Conservation (phyloP, 2,113 vertebrate genomes). For the Pongo abelii region DNA sequence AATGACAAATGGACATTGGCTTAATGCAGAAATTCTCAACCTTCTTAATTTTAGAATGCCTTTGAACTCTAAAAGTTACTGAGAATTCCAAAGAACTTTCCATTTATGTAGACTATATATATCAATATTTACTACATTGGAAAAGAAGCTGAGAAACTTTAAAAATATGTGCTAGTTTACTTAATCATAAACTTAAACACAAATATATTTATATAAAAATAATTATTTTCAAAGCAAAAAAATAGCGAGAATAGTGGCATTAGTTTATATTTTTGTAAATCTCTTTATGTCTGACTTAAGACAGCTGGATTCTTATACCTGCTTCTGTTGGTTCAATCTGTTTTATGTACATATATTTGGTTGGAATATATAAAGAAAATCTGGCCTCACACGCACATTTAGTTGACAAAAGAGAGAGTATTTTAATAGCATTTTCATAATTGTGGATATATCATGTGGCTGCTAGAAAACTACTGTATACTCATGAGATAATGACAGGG, state of each 20-base stretch:
- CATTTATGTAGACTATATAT: not conserved
- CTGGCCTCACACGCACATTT: not conserved
- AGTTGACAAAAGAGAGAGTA: not conserved
- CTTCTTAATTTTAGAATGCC: not conserved
- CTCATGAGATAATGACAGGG: not conserved
- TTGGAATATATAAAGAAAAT: not conserved
- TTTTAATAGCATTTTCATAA: not conserved
- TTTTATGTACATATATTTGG: not conserved
- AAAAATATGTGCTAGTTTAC: not conserved
- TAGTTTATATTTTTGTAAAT: not conserved
- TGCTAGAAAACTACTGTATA: not conserved
- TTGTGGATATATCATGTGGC: not conserved
- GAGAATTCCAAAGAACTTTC: not conserved
- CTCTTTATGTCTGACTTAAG: not conserved
- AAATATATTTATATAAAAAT: not conserved
- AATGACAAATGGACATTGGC: not conserved
- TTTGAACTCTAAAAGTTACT: not conserved
- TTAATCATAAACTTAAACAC: not conserved
- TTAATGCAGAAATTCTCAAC: not conserved
- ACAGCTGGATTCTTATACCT: not conserved
- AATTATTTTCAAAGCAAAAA: not conserved
- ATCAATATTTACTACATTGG: not conserved
- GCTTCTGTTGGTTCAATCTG: not conserved
- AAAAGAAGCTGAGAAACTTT: not conserved
- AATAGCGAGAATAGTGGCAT: not conserved